A percentile compares a stretch with the other conserved stretches of the same genome.
Evolutionary conservation across 2,797 vertebrate genomes (phyloP).

Genomic region (Tokudaia tokunoshimensis): DNA sequence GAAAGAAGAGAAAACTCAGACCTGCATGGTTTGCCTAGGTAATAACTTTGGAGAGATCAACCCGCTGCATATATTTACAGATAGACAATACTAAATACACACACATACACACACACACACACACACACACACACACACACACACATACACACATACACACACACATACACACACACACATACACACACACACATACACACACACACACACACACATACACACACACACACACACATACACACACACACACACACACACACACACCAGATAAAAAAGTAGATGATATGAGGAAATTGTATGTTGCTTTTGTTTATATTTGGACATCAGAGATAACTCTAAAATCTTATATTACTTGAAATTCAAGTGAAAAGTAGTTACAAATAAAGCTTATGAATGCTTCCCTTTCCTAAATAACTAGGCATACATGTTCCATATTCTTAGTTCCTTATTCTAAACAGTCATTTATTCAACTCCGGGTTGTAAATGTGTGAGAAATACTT

Average conservation of each 20-base stretch:
- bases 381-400: conserved; percentile 1
- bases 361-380: not conserved
- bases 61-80: not conserved
- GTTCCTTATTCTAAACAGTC: not conserved
- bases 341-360: not conserved
- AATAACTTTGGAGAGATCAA: conserved; percentile 28
- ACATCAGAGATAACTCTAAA: conserved; percentile 34
- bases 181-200: not conserved
- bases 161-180: not conserved
- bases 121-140: too few species aligned
- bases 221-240: not conserved
- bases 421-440: not conserved
- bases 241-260: not conserved
- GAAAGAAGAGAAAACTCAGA: not conserved
- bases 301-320: conserved; percentile 11
- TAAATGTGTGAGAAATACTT: conserved; percentile 36
- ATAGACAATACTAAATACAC: not conserved
- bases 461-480: not conserved
- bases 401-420: conserved; percentile 17
- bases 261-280: conserved; percentile 22
- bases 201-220: too few species aligned
- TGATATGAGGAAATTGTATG: not conserved
- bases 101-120: not conserved
- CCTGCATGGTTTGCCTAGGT: conserved; percentile 5
- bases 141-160: not conserved